Evolutionary conservation across 2,797 vertebrate genomes (phyloP), one percentile per base, ranked within the genome.

Genomic region (Girardinus metallicus): DNA sequence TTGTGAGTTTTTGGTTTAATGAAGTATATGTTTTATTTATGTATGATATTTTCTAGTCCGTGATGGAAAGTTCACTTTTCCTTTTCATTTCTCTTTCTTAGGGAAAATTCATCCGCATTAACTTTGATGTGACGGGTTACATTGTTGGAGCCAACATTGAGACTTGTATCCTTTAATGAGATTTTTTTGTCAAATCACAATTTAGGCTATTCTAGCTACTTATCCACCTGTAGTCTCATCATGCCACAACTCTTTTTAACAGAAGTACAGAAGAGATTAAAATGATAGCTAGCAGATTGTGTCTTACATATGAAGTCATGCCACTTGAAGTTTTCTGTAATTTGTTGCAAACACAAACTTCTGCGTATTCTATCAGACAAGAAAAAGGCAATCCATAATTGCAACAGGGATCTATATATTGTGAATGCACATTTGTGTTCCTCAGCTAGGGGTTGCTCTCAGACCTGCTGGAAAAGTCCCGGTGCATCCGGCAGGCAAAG

Each of bases 81-180:
- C 12, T 73, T 23, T 57, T 70, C 39, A 76, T 4, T 1, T 89
- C 23, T 74, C 71, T 80, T 68, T 18, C 85, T 74, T 94, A 99
- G 98, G 98, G 98, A 86, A 99, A 99, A 94, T 99, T 99, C 93
- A 99, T 99, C 91, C 97, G 97, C 36, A 98, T 99, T 94, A 99
- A 99, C 95, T 99, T 99, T 49, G 98, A 99, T 18, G 97, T 99
- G 85, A 98, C 98, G 0, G 98, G 98, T 77, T 99, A 97, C 95
- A 99, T 99, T 26, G 98, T 99, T 1, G 98, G 98, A 91, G 98
- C 98, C 70, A 99, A 99, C 93, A 96, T 99, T 9, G 98, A 99
- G 91, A 99, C 98, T 3, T 99, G 98, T 99, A 99, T 99, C 98
- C 97, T 26, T 98, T 60, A 29, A 72, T 62, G 46, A 53, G 12